Base-by-base conservation (phyloP, 2,888 invertebrate species). In the Clunio marinus region DNA sequence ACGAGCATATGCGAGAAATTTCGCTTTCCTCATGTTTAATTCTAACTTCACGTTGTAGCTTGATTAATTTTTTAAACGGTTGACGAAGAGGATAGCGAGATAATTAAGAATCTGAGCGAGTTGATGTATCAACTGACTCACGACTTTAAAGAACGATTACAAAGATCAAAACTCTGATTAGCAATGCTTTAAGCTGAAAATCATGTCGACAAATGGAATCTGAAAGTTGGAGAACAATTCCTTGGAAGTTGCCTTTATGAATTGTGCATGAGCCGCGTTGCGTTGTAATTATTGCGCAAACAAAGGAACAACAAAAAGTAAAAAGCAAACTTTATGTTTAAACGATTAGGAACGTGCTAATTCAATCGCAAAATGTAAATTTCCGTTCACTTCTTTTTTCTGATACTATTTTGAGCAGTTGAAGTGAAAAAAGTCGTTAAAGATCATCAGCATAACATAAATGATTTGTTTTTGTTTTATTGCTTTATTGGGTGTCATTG, bases 301-400 rank as follows among this genome's bases (percentile, higher is more conserved):
- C 32, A 13, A 32, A 32, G 35, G 35, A 32, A 32, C 51, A 22
- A 51, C 25, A 57, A 10, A 7, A 4, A 7, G 32, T 32, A 7
- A 7, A 4, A 27, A 57, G 27, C 20, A 15, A 46, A 28, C 17
- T 32, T 66, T 66, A 55, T 66, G 66, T 22, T 66, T 45, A 20
- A 22, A 55, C 66, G 55, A 66, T 66, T 66, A 66, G 66, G 51
- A 55, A 66, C 66, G 66, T 66, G 66, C 66, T 66, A 66, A 66
- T 66, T 66, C 55, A 55, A 55, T 66, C 32, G 66, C 55, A 20
- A 45, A 45, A 57, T 45, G 13, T 57, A 27, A 17, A 27, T 37
- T 27, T 24, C n/a, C 55, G 8, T 7, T 28, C 22, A n/a, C 66
- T 32, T 51, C 55, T 55, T 66, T 15, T 66, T 51, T 63, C 37